phyloP scores from a whole-genome alignment of 2,113 vertebrate genomes.

The Lota lota region DNA sequence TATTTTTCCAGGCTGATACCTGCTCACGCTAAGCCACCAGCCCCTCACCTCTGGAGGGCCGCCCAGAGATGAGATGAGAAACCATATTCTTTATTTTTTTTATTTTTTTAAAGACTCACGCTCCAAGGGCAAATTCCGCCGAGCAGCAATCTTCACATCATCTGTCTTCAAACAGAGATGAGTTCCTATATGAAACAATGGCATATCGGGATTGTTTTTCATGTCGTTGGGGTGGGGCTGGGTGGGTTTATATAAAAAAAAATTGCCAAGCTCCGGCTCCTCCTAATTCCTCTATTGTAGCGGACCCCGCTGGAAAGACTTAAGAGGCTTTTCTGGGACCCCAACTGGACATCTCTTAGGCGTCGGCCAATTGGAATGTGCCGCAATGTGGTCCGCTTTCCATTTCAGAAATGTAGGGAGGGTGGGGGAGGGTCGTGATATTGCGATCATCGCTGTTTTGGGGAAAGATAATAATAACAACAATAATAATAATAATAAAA shows the following conservation, averaged over 20 bases:
- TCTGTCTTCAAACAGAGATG: conserved; percentile 67
- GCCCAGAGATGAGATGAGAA: conserved; percentile 47
- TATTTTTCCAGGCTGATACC: conserved; percentile 63
- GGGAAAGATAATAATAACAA: neutral
- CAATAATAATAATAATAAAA: too few species aligned
- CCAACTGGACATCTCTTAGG: conserved; percentile 14
- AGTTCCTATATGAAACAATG: conserved; percentile 69
- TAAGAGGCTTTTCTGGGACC: conserved; percentile 62
- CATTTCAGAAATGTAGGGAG: conserved; percentile 30
- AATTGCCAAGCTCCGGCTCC: conserved; percentile 35
- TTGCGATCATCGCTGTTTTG: conserved; percentile 56
- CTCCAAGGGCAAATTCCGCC: conserved; percentile 61
- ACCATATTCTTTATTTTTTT: conserved; percentile 45
- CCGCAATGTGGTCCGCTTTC: conserved; percentile 55
- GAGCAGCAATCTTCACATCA: conserved; percentile 50
- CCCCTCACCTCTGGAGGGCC: conserved; percentile 70
- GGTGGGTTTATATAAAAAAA: neutral
- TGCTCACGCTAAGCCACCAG: conserved; percentile 69
- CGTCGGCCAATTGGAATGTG: conserved; percentile 60
- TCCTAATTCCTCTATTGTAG: conserved; percentile 67
- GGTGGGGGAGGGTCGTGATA: conserved; percentile 36
- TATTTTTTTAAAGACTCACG: conserved; percentile 66
- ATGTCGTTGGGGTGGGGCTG: conserved; percentile 37
- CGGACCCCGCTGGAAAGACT: conserved; percentile 51
- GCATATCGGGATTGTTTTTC: conserved; percentile 62